These are phyloP conservation scores for Leptodactylus fuscus DNA, from an alignment of 2,113 vertebrate genomes.

Conservation along the genomic window DNA sequence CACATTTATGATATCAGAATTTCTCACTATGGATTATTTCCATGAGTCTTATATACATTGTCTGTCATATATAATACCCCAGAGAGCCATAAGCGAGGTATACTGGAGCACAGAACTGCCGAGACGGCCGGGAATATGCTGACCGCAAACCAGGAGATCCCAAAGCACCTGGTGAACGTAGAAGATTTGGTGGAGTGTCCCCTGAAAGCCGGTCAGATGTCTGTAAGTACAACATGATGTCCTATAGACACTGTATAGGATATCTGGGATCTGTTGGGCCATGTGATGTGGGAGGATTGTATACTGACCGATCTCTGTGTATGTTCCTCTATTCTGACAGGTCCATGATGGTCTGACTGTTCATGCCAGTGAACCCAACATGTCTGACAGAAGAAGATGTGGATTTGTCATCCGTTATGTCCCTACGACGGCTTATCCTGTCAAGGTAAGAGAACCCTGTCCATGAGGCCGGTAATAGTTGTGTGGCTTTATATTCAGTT, in stretches of 20 bases:
- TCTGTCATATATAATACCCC: background rate
- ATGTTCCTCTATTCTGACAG: slow-evolving; percentile 62
- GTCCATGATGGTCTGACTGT: slow-evolving; percentile 80
- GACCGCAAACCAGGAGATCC: slow-evolving; percentile 81
- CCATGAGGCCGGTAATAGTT: background rate
- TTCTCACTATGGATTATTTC: too few species aligned
- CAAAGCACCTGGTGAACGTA: slow-evolving; percentile 71
- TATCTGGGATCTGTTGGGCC: too few species aligned
- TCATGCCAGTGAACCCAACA: slow-evolving; percentile 80
- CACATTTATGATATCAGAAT: background rate
- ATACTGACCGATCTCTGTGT: background rate
- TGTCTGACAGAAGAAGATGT: slow-evolving; percentile 75
- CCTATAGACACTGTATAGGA: too few species aligned
- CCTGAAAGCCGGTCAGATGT: slow-evolving; percentile 80
- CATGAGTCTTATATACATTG: background rate
- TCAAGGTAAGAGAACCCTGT: slow-evolving; percentile 67
- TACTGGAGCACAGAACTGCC: slow-evolving; percentile 72
- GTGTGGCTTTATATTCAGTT: background rate
- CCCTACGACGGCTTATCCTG: slow-evolving; percentile 75
- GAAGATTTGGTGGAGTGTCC: slow-evolving; percentile 73
- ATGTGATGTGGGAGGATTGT: background rate
- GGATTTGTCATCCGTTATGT: slow-evolving; percentile 81
- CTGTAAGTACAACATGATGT: slow-evolving; percentile 71
- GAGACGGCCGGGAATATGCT: slow-evolving; percentile 75
- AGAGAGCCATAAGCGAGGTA: slow-evolving; percentile 76